Evolutionary conservation across 1,140 invertebrate species (phyloP).

Genomic region (Brachionus angularis): DNA sequence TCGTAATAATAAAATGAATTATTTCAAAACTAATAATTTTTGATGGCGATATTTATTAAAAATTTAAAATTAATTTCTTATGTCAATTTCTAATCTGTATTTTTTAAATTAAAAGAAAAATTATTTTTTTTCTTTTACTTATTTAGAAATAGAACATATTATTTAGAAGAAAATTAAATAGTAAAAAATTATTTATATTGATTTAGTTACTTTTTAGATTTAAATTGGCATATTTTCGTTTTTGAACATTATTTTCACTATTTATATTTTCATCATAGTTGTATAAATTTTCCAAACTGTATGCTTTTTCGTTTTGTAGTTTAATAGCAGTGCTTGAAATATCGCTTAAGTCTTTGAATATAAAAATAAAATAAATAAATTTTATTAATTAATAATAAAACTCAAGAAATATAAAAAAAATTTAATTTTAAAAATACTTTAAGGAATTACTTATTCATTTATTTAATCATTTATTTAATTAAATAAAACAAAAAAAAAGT

Average conservation of each 20-base stretch:
- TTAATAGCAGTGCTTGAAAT: conserved; percentile 1
- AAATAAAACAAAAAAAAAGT: too few species aligned
- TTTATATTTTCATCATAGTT: conserved; percentile 37
- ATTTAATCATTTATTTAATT: neutral
- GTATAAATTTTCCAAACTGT: conserved; percentile 40
- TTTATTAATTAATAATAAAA: too few species aligned
- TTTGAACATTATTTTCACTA: conserved; percentile 44
- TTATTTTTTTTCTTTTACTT: too few species aligned
- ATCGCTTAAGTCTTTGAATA: conserved; percentile 35
- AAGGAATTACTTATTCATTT: neutral
- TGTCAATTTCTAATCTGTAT: too few species aligned
- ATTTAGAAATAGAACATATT: too few species aligned
- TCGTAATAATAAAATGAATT: too few species aligned
- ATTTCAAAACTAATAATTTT: too few species aligned
- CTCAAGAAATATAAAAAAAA: neutral
- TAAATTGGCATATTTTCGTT: conserved; percentile 43
- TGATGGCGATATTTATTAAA: too few species aligned
- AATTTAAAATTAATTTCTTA: too few species aligned
- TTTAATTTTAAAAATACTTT: neutral
- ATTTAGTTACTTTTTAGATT: conserved; percentile 36
- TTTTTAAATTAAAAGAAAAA: too few species aligned
- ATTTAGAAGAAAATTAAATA: conserved; percentile 1
- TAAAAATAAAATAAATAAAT: neutral
- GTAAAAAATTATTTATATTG: too few species aligned
- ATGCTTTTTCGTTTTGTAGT: conserved; percentile 29